Percentiles rank a stretch among this genome's conserved stretches.
These are phyloP conservation scores for Sebastes steindachneri DNA, from an alignment of 2,797 vertebrate genomes.

Conservation along the genomic window DNA sequence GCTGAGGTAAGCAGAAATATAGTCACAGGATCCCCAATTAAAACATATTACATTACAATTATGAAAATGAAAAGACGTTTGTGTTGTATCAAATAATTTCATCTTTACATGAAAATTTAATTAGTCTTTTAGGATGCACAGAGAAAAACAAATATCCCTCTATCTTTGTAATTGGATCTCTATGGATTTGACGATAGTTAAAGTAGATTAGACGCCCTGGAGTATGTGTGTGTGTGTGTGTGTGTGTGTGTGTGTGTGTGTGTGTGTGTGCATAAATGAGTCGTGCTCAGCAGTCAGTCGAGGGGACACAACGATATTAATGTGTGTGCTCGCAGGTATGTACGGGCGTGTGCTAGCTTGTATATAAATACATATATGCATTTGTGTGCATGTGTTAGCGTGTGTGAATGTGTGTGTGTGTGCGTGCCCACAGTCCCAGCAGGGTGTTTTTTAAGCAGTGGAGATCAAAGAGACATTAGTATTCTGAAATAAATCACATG, in stretches of 20 bases:
- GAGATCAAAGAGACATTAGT: constrained; percentile 84
- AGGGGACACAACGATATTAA: constrained; percentile 64
- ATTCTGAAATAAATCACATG: constrained; percentile 84
- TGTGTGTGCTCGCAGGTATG: constrained; percentile 48
- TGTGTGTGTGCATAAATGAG: constrained; percentile 63
- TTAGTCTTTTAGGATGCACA: constrained; percentile 81
- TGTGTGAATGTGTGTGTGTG: neutral
- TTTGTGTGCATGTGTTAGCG: constrained; percentile 32
- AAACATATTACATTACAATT: constrained; percentile 72
- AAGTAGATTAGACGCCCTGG: constrained; percentile 79
- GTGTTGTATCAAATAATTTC: constrained; percentile 81
- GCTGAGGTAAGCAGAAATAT: constrained; percentile 30
- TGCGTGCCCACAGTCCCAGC: constrained; percentile 62
- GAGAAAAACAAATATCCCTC: constrained; percentile 82
- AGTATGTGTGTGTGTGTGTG: constrained; percentile 45
- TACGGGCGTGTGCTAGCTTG: constrained; percentile 21
- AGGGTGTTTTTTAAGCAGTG: constrained; percentile 71
- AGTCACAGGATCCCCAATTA: constrained; percentile 62
- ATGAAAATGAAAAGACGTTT: constrained; percentile 79
- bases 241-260: constrained; percentile 1
- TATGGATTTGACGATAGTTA: constrained; percentile 80
- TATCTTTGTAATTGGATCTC: constrained; percentile 85
- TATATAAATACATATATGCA: constrained; percentile 58
- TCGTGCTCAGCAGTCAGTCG: constrained; percentile 52
- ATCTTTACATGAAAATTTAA: constrained; percentile 83